These are phyloP conservation scores for Macaria liturata DNA, from an alignment of 2,888 invertebrate species.

Conservation along the genomic window DNA sequence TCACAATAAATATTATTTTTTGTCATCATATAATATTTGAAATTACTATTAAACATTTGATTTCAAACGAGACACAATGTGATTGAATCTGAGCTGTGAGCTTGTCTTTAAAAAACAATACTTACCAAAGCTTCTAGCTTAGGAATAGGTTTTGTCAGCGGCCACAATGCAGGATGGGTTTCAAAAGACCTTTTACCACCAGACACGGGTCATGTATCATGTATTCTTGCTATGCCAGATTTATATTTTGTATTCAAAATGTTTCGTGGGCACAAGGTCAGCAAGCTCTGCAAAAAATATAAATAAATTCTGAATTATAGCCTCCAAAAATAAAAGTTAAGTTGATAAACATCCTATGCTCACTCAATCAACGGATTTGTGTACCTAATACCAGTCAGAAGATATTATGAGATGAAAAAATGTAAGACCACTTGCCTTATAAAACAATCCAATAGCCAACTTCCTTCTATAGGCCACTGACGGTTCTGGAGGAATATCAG, in stretches of 20 bases:
- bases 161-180: constrained; percentile 84
- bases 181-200: constrained; percentile 83
- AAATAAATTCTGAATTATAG: no score
- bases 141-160: constrained; percentile 85
- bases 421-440: constrained; percentile 39
- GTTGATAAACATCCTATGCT: no score
- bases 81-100: no score
- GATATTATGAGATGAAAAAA: no score
- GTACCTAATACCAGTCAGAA: no score
- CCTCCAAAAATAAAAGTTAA: no score
- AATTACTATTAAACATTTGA: no score
- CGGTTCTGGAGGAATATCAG: constrained; percentile 74
- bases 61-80: no score
- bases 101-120: neutral
- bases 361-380: no score
- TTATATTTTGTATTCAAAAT: constrained; percentile 58
- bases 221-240: constrained; percentile 64
- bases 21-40: no score
- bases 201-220: constrained; percentile 80
- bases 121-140: constrained; percentile 83
- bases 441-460: constrained; percentile 83
- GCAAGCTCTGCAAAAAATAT: constrained; percentile 65
- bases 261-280: constrained; percentile 73
- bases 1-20: no score
- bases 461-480: constrained; percentile 81